A percentile compares a stretch with the other conserved stretches of the same genome.
phyloP scores from a whole-genome alignment of 2,797 vertebrate species.

The Poecilia wingei region DNA sequence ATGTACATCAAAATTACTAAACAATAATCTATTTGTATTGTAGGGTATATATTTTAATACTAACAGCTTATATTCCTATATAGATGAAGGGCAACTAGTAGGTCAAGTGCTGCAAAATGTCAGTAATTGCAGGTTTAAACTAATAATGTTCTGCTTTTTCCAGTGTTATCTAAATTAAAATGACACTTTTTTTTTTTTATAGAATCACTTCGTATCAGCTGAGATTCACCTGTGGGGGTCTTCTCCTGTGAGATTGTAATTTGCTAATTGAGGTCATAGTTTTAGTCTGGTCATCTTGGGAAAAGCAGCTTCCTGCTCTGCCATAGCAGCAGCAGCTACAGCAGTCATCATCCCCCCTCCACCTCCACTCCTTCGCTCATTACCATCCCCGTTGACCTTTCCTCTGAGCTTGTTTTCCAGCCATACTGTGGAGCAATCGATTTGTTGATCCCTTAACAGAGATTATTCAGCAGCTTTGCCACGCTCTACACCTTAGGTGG shows the following conservation, averaged over 20 bases:
- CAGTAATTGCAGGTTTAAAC: constrained; percentile 5
- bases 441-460: constrained; percentile 66
- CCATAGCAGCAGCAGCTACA: constrained; percentile 54
- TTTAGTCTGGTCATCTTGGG: constrained; percentile 59
- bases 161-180: constrained; percentile 8
- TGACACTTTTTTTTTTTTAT: background rate
- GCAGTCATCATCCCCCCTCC: constrained; percentile 39
- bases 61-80: background rate
- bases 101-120: background rate
- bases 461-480: constrained; percentile 53
- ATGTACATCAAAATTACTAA: background rate
- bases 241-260: constrained; percentile 28
- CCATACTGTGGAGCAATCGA: constrained; percentile 67
- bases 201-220: constrained; percentile 16
- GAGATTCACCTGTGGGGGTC: background rate
- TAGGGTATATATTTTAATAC: background rate
- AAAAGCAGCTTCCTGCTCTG: constrained; percentile 44
- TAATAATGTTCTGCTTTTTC: background rate
- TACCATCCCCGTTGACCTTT: constrained; percentile 73
- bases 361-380: constrained; percentile 64
- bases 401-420: constrained; percentile 57
- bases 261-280: constrained; percentile 57
- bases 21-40: no score
- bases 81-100: background rate
- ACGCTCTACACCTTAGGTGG: constrained; percentile 34